Evolutionary conservation across 64 coral and sea anemone species (phyloP), one percentile per base, ranked within the genome.

Genomic region (Trachythela sp.): DNA sequence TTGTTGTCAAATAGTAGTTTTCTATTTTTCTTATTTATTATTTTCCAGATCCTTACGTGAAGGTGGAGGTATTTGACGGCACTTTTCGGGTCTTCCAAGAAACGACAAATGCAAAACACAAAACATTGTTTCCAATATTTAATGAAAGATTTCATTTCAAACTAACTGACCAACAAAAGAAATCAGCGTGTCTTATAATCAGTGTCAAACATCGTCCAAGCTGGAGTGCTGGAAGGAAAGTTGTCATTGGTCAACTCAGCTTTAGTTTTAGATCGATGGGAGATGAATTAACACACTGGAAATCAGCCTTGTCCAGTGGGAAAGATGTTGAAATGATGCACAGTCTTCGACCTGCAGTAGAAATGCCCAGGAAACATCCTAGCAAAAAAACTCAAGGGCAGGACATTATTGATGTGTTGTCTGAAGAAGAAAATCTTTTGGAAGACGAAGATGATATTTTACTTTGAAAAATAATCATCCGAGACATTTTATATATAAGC

Each of bases 81-180:
- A 35, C 75, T 6, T 35, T 9, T 39, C 75, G 75, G 15, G 37
- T 80, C 8, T 80, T 13, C 20, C 33, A 14, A 17, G 33, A 80
- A 14, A 80, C 75, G 75, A 80, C 75, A 39, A 80, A 80, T 80
- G 37, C 33, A 39, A 80, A 80, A 38, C 0, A 22, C 37, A 80
- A 38, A 80, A 80, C 75, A 37, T 80, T 39, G 35, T 80, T 80
- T 80, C 75, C 75, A 15, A 39, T 80, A 37, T 80, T 80, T 35
- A 80, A 80, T 80, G 75, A 80, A 35, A 80, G 75, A 80, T 80
- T 80, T 80, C 31, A 37, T 4, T 80, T 80, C 75, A 80, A 39
- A 37, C 33, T 80, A 35, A 80, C 75, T 37, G 31, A 80, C 33
- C 4, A 80, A 80, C 75, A 80, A 36, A 80, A 80, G 75, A 30